A percentile compares a stretch with the other conserved stretches of the same genome.
Conservation (phyloP, 2,888 invertebrate species). For the Anodontia alba region DNA sequence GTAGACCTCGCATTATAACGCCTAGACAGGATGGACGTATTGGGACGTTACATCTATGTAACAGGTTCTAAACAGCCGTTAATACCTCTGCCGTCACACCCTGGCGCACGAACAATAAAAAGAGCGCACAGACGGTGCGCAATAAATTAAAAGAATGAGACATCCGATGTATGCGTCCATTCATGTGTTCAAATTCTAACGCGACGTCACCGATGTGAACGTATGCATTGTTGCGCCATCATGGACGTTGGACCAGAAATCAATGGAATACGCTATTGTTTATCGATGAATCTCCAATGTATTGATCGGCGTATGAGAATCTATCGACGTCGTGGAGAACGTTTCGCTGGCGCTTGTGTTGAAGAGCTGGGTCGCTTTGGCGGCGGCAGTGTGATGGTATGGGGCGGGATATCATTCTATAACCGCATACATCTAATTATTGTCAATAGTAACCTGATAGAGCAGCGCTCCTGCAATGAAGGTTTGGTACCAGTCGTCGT, state of each 20-base stretch:
- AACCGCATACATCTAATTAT: neutral
- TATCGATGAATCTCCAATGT: neutral
- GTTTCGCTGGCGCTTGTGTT: neutral
- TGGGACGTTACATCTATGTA: too few species aligned
- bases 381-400: too few species aligned
- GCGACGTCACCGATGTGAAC: too few species aligned
- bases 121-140: too few species aligned
- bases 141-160: too few species aligned
- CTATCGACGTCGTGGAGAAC: neutral
- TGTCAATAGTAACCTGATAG: neutral
- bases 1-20: too few species aligned
- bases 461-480: neutral
- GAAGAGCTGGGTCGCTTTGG: neutral
- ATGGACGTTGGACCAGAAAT: constrained; percentile 2
- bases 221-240: neutral
- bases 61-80: too few species aligned
- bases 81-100: neutral
- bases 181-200: too few species aligned
- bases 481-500: neutral
- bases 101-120: neutral
- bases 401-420: neutral
- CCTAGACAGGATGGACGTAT: too few species aligned
- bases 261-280: neutral
- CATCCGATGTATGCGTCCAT: too few species aligned
- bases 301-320: too few species aligned